Evolutionary conservation across 2,797 vertebrate genomes (phyloP).

Genomic region (Linurgus olivaceus): DNA sequence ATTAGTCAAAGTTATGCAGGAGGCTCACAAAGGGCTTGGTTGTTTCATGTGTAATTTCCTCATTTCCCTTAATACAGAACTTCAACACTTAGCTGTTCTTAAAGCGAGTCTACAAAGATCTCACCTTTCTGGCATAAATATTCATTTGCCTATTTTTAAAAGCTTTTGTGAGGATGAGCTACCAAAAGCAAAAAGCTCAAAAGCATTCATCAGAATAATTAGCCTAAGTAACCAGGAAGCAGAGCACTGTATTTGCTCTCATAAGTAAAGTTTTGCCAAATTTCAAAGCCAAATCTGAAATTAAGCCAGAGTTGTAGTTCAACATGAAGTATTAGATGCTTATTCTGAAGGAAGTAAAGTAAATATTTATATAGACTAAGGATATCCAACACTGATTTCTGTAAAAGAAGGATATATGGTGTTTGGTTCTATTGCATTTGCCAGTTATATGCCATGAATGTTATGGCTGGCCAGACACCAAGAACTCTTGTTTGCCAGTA

Average conservation of each 20-base stretch:
- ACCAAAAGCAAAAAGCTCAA: conserved; percentile 26
- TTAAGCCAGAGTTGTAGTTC: not conserved
- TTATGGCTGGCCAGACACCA: not conserved
- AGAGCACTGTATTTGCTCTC: not conserved
- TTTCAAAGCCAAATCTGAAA: conserved; percentile 25
- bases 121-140: not conserved
- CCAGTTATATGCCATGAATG: not conserved
- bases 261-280: not conserved
- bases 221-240: not conserved
- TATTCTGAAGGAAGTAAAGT: not conserved
- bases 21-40: not conserved
- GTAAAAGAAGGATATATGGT: not conserved
- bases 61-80: not conserved
- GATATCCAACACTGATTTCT: conserved; percentile 4
- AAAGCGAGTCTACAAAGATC: not conserved
- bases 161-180: not conserved
- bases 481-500: not conserved
- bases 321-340: not conserved
- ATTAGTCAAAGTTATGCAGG: not conserved
- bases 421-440: not conserved
- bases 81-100: not conserved
- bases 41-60: not conserved
- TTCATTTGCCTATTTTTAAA: not conserved
- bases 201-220: not conserved
- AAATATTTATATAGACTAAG: not conserved